Percentiles rank a stretch among this genome's conserved stretches.
Conservation (phyloP, 2,113 vertebrate genomes). For the Prochilodus magdalenae region DNA sequence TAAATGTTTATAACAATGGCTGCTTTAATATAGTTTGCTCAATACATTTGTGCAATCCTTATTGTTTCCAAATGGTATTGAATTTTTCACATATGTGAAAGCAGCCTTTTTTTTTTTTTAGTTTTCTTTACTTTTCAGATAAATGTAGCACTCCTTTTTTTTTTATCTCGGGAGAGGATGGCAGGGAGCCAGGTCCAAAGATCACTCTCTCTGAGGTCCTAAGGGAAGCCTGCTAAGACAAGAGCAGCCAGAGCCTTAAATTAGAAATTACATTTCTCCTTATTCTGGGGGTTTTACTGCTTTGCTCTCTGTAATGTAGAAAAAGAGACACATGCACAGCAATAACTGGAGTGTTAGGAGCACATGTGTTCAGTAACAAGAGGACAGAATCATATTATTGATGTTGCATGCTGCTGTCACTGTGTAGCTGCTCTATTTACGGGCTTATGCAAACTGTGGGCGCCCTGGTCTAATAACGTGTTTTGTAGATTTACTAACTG, state of each 20-base stretch:
- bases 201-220: not conserved
- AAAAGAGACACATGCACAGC: not conserved
- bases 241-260: not conserved
- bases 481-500: no score
- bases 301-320: not conserved
- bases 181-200: not conserved
- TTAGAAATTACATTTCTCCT: conserved; percentile 1
- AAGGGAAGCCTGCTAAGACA: not conserved
- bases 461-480: no score
- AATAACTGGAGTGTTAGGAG: not conserved
- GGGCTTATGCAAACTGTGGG: no score
- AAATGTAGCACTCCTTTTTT: not conserved
- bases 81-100: no score
- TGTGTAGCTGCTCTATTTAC: not conserved
- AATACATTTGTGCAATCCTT: not conserved
- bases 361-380: not conserved
- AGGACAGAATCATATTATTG: not conserved
- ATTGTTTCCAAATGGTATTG: no score
- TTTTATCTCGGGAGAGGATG: not conserved
- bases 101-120: not conserved
- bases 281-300: not conserved
- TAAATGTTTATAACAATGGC: no score
- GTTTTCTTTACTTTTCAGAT: not conserved
- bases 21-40: no score
- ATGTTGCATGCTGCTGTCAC: not conserved